A percentile compares a stretch with the other conserved stretches of the same genome.
phyloP scores from a whole-genome alignment of 2,888 invertebrate species.

The Nomada fucata region DNA sequence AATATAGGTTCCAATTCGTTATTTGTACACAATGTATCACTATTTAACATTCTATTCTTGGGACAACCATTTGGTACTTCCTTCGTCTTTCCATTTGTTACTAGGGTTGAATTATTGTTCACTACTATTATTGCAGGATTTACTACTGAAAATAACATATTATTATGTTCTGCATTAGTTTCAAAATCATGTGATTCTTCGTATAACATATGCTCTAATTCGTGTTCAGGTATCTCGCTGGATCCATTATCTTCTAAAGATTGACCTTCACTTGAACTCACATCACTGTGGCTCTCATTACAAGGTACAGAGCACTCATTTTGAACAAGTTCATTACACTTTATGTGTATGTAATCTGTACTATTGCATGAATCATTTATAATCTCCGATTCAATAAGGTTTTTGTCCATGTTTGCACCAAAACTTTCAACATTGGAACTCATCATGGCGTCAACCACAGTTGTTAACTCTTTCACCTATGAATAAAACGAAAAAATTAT shows the following conservation, averaged over 20 bases:
- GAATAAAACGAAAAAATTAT: constrained; percentile 27
- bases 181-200: constrained; percentile 58
- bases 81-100: constrained; percentile 32
- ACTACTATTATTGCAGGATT: constrained; percentile 12
- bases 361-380: constrained; percentile 30
- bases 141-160: constrained; percentile 26
- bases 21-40: constrained; percentile 39
- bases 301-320: constrained; percentile 43
- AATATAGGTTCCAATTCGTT: constrained; percentile 65
- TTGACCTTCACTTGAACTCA: constrained; percentile 47
- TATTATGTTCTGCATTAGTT: constrained; percentile 11
- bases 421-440: constrained; percentile 57
- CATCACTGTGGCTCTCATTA: constrained; percentile 41
- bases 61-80: constrained; percentile 32
- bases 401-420: constrained; percentile 37
- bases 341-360: constrained; percentile 48
- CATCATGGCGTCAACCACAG: constrained; percentile 77
- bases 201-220: constrained; percentile 66
- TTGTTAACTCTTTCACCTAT: constrained; percentile 80
- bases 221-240: constrained; percentile 54
- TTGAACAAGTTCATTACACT: constrained; percentile 42
- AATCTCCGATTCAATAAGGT: constrained; percentile 36
- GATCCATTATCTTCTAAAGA: constrained; percentile 47
- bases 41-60: constrained; percentile 37
- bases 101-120: constrained; percentile 21